Evolutionary conservation across 1,140 invertebrate species (phyloP), one percentile per base, ranked within the genome.

Genomic region (Drosophila rufa): DNA sequence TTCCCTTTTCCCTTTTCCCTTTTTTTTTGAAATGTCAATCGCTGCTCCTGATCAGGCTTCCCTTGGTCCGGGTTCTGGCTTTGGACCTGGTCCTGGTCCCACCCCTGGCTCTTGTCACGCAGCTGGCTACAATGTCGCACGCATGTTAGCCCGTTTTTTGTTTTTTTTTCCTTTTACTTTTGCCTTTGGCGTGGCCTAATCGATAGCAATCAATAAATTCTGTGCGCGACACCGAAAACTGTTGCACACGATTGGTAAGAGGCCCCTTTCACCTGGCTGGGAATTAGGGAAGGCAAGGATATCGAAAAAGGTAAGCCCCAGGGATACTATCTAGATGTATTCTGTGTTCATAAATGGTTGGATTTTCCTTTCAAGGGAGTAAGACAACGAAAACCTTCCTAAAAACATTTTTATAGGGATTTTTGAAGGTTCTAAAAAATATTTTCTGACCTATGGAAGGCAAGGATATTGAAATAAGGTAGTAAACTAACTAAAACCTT

Each of bases 121-220:
- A 79, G 47, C 56, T 62, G 48, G 43, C 33, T n/a, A 43, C 47
- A 42, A n/a, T 46, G 46, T 48, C 78, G 66, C 59, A 65, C 58
- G 59, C 66, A 67, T 33, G 9, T 17, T n/a, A 56, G 53, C 14
- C 45, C 7, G 22, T 5, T 27, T 12, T 19, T 8, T 74, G 51
- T 22, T 19, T 42, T 11, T 11, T n/a, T n/a, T n/a, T 66, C 42
- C 36, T 19, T 25, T 25, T 25, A 25, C 22, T 25, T 25, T 25
- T 38, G 38, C 40, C 57, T 61, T 27, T 50, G 40, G 40, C 65
- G 45, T 33, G 36, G 38, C 71, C 74, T 46, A 87, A 87, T 87
- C 83, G 77, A 87, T 87, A 87, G 75, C 84, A 89, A 87, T 87
- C 83, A 89, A 87, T 87, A 87, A 68, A 76, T 70, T 61, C 56